Conservation (phyloP, 2,888 invertebrate species). For the Drosophila flavopinicola region DNA sequence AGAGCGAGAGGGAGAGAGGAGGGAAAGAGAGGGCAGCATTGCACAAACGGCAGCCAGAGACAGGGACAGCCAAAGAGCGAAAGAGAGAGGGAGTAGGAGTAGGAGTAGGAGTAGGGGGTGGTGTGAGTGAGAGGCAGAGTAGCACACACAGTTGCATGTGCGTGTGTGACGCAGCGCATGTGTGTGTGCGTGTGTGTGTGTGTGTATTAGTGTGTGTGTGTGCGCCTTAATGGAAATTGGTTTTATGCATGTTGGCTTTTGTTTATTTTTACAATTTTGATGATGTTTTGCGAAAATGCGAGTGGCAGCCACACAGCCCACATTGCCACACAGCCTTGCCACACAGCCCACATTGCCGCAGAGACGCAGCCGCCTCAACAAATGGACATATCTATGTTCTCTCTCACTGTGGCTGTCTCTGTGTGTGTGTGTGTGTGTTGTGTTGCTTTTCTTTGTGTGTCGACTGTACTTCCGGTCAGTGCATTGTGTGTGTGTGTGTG, state of each 20-base stretch:
- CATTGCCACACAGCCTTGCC: conserved; percentile 21
- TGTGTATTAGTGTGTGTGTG: conserved; percentile 32
- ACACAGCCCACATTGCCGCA: conserved; percentile 10
- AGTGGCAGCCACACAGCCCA: conserved; percentile 55
- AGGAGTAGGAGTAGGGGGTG: background rate
- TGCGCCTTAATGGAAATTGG: conserved; percentile 80
- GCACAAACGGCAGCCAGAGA: conserved; percentile 3
- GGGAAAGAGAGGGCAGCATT: conserved; percentile 1
- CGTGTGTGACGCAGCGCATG: conserved; percentile 45
- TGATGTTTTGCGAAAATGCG: conserved; percentile 79
- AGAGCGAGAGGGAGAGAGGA: conserved; percentile 6
- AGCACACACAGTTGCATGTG: conserved; percentile 57
- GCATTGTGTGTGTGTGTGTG: conserved; percentile 41
- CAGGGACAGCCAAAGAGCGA: background rate
- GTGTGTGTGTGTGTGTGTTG: conserved; percentile 13
- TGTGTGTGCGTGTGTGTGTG: conserved; percentile 21
- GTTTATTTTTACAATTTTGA: conserved; percentile 81
- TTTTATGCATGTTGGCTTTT: conserved; percentile 81
- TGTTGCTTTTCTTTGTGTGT: conserved; percentile 52
- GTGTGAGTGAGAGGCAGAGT: conserved; percentile 3
- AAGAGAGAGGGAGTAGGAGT: background rate
- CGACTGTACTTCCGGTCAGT: conserved; percentile 75
- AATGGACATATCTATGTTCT: conserved; percentile 35
- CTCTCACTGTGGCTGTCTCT: conserved; percentile 9
- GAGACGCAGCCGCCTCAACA: conserved; percentile 43